These are phyloP conservation scores for Orthonevra nobilis DNA, from an alignment of 2,888 invertebrate genomes.

Conservation along the genomic window DNA sequence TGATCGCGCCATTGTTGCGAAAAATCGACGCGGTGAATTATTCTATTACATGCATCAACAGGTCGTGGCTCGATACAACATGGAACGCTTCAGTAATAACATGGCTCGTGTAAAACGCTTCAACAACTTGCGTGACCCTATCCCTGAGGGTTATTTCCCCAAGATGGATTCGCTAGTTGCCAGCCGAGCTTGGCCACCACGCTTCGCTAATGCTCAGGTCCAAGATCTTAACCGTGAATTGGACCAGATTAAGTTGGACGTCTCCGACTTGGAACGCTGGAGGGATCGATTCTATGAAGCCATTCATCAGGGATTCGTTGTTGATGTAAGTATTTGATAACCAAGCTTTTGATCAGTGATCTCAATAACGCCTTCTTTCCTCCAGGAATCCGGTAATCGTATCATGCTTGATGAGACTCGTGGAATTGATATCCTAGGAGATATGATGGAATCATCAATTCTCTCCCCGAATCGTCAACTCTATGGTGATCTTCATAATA, in stretches of 20 bases:
- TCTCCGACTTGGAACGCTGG: conserved; percentile 87
- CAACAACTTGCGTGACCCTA: conserved; percentile 84
- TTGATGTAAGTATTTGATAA: conserved; percentile 76
- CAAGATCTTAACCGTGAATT: conserved; percentile 84
- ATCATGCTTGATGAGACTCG: conserved; percentile 83
- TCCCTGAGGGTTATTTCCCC: conserved; percentile 89
- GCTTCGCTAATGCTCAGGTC: conserved; percentile 82
- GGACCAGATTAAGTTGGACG: conserved; percentile 84
- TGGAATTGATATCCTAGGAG: conserved; percentile 88
- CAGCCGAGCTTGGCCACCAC: conserved; percentile 86
- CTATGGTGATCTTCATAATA: conserved; percentile 89
- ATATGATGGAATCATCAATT: conserved; percentile 86
- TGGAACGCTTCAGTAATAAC: conserved; percentile 86
- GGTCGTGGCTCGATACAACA: conserved; percentile 83
- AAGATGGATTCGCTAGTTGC: conserved; percentile 88
- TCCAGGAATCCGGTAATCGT: conserved; percentile 82
- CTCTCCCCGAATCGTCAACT: conserved; percentile 84
- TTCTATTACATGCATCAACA: conserved; percentile 90
- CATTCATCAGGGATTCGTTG: conserved; percentile 83
- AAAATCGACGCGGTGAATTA: conserved; percentile 86
- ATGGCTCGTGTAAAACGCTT: conserved; percentile 83
- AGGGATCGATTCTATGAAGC: conserved; percentile 85
- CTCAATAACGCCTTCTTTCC: not conserved
- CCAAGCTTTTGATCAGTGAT: no score
- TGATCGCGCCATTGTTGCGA: conserved; percentile 80